Conservation (phyloP, 2,888 invertebrate genomes). For the Epicampocera succincta region DNA sequence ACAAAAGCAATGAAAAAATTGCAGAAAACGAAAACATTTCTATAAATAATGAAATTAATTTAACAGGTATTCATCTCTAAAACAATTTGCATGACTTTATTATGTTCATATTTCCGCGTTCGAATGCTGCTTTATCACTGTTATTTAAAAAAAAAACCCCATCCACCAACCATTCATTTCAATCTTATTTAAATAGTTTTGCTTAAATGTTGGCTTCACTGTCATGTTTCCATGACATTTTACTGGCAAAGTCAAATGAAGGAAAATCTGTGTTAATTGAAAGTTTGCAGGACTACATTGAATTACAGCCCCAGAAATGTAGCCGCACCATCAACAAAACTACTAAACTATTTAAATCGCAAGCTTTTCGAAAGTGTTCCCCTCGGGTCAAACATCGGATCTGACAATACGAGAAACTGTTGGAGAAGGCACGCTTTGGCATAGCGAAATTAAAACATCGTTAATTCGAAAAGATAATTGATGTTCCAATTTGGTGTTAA, state of each 20-base stretch:
- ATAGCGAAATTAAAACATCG: too few species aligned
- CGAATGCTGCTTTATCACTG: too few species aligned
- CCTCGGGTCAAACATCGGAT: too few species aligned
- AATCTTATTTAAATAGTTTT: conserved; percentile 5
- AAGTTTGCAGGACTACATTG: conserved; percentile 72
- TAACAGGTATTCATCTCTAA: conserved; percentile 54
- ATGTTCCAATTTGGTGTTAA: too few species aligned
- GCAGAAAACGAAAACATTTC: conserved; percentile 49
- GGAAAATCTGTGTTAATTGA: conserved; percentile 75
- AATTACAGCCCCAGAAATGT: conserved; percentile 22
- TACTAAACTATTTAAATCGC: too few species aligned
- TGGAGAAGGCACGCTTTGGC: too few species aligned
- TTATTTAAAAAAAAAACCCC: not conserved
- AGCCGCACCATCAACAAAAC: too few species aligned
- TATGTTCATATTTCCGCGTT: conserved; percentile 7
- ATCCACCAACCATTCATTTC: not conserved
- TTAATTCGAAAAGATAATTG: too few species aligned
- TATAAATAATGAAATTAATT: conserved; percentile 48
- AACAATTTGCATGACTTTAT: conserved; percentile 14
- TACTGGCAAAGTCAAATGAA: conserved; percentile 70
- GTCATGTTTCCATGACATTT: conserved; percentile 7
- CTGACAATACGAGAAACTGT: too few species aligned
- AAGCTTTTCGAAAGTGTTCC: too few species aligned
- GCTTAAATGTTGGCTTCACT: not conserved
- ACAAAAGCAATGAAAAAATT: conserved; percentile 47